Percentiles rank a stretch among this genome's conserved stretches.
Evolutionary conservation across 2,113 vertebrate species (phyloP).

Genomic region (Hippocampus barbouri): DNA sequence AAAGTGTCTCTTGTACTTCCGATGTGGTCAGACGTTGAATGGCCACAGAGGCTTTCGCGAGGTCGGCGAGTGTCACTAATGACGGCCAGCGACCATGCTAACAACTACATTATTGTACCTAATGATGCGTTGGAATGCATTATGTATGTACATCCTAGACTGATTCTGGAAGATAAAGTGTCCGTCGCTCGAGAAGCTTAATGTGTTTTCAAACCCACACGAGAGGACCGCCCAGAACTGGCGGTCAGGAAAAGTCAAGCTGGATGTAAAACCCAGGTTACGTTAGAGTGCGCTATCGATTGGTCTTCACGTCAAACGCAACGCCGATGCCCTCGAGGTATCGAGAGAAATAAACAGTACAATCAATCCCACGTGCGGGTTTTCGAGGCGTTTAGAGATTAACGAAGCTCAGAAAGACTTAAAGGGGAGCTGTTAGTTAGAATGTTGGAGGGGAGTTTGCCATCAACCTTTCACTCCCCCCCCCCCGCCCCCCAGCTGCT

Average conservation of each 20-base stretch:
- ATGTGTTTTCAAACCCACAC: slow-evolving; percentile 13
- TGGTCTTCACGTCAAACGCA: slow-evolving; percentile 50
- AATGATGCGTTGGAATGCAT: neutral
- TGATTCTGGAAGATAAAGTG: slow-evolving; percentile 10
- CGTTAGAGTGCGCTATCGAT: slow-evolving; percentile 65
- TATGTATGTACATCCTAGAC: neutral
- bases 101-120: slow-evolving; percentile 1
- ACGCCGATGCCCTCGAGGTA: slow-evolving; percentile 54
- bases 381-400: slow-evolving; percentile 53
- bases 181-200: slow-evolving; percentile 17
- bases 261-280: slow-evolving; percentile 56
- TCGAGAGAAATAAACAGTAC: slow-evolving; percentile 56
- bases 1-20: neutral
- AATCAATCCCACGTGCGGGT: slow-evolving; percentile 51
- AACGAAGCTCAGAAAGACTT: slow-evolving; percentile 54
- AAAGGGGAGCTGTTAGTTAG: slow-evolving; percentile 50
- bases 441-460: slow-evolving; percentile 53
- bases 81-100: neutral
- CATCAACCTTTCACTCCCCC: slow-evolving; percentile 60
- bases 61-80: neutral
- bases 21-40: neutral
- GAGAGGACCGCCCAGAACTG: slow-evolving; percentile 23
- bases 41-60: neutral
- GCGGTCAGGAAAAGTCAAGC: slow-evolving; percentile 45
- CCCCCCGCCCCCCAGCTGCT: slow-evolving; percentile 39